Evolutionary conservation across 1,140 invertebrate genomes (phyloP), one percentile per base, ranked within the genome.

Genomic region (Heliconius hewitsoni): DNA sequence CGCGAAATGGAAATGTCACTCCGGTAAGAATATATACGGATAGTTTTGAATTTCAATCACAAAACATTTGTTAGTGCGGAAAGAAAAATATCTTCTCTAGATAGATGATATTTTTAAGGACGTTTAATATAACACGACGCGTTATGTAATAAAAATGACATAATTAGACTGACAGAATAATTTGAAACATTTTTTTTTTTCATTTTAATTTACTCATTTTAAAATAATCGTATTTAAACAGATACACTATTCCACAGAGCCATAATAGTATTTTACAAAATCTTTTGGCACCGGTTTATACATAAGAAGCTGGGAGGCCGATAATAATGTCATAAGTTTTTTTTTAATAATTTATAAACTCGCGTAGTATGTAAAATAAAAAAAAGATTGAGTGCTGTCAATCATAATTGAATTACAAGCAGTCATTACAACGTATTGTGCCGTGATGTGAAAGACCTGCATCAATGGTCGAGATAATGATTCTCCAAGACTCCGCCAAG

Each of bases 401-500:
- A 42, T 66, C 16, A 75, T 39, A 76, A 76, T 70, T 70, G 74
- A 50, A 76, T 19, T 71, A 70, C 39, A n/a, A 76, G 34, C 73
- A 74, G 79, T 78, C 79, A 79, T 83, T 81, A 80, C 76, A 73
- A 9, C 18, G 73, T 70, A 81, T 79, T 83, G 80, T 83, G 71
- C 42, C 34, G 74, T 78, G 76, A 84, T 76, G 82, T 83, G 81
- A 82, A 82, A 71, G 81, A 72, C 81, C 79, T 81, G 52, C 79
- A 76, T 84, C 78, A 81, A 82, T 80, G 80, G 57, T 34, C 46
- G 70, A 76, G 79, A 79, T 66, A 66, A 66, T 50, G 46, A 71
- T 50, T n/a, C 52, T 42, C 46, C 76, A 46, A 80, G 76, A 81
- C 52, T 82, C 81, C 75, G 71, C 77, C 27, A 55, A 66, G 3